Evolutionary conservation across 2,888 invertebrate species (phyloP), one percentile per base, ranked within the genome.

Genomic region (Megamerina dolium): DNA sequence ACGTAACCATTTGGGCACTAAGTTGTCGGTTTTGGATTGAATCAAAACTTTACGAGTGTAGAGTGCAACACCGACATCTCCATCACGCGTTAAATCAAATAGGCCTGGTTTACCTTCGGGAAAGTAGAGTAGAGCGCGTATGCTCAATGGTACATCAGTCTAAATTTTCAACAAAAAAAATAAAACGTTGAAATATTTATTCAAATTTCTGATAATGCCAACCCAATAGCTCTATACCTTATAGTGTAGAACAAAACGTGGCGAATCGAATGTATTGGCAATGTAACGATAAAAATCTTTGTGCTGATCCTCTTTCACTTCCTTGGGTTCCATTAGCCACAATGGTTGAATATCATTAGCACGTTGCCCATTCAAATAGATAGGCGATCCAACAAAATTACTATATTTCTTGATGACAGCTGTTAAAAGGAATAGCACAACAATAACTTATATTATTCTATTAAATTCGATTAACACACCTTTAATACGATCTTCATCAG

Each of bases 381-480:
- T 92, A 1, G 95, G 90, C 57, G 88, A 88, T 23, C 93, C 90
- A 32, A 99, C 91, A 68, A 97, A 97, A 71, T 95, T 96, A 68
- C 95, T 96, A 74, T 97, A 97, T 66, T 95, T 95, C 63, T 88
- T 86, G 16, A 96, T 87, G 32, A 96, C 83, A 52, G 77, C 87
- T 85, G 73, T 39, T 74, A 76, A 52, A 23, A 8, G 23, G 10
- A 23, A 23, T 8, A 10, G 8, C 23, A 23, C 23, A 6, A 23
- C 23, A 23, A 23, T 31, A 31, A 31, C 14, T 14, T 31, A 31
- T 31, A 31, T 13, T 12, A 9, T 23, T 23, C 23, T 23, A 10
- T 23, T 8, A 10, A 23, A 23, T 10, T 23, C 10, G 8, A 23
- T 23, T 8, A 29, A 41, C 29, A 70, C 32, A 82, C 86, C 78